Evolutionary conservation across 2,113 vertebrate species (phyloP).

Genomic region (Sterna hirundo): DNA sequence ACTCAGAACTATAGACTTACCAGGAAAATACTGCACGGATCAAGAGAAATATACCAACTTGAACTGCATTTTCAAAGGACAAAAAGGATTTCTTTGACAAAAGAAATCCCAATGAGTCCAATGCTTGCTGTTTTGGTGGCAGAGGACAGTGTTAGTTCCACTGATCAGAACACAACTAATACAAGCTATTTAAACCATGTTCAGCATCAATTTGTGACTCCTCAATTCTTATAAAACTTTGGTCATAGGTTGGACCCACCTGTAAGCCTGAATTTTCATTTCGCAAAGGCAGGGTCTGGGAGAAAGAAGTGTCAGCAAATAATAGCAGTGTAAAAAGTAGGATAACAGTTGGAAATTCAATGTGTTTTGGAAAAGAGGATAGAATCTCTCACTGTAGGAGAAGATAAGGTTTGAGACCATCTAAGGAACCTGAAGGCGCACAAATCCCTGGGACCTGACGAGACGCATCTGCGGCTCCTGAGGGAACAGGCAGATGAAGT

Average conservation of each 20-base stretch:
- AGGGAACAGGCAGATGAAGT: not conserved
- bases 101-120: not conserved
- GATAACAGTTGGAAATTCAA: too few species aligned
- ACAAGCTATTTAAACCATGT: not conserved
- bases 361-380: too few species aligned
- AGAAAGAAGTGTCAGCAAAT: not conserved
- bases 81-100: not conserved
- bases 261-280: not conserved
- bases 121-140: not conserved
- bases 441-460: not conserved
- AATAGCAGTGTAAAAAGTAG: too few species aligned
- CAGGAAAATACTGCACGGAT: not conserved
- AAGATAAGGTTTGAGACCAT: not conserved
- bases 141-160: not conserved
- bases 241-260: not conserved
- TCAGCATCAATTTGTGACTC: not conserved
- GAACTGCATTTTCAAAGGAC: not conserved
- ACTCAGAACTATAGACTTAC: not conserved
- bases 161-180: not conserved
- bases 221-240: not conserved
- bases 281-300: not conserved
- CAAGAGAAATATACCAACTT: not conserved
- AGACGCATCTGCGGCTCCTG: not conserved
- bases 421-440: not conserved
- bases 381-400: not conserved